Conservation (phyloP, 1,140 invertebrate species). For the Rhynchophorus ferrugineus region DNA sequence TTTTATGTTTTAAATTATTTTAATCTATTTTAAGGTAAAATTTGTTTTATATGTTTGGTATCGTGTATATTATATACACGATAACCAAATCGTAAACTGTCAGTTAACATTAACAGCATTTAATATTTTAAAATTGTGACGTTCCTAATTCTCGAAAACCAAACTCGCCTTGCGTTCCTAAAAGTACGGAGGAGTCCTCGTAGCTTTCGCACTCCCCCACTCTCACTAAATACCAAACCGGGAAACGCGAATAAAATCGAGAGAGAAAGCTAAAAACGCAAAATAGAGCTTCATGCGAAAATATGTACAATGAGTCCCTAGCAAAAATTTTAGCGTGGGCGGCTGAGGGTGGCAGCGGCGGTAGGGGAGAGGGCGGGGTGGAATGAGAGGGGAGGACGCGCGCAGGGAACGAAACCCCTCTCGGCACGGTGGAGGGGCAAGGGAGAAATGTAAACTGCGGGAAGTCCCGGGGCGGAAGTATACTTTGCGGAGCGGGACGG, state of each 20-base stretch:
- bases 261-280: conserved; percentile 39
- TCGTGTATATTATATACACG: too few species aligned
- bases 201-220: conserved; percentile 4
- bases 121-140: too few species aligned
- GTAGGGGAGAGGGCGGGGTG: conserved; percentile 12
- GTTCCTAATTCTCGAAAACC: too few species aligned
- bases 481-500: conserved; percentile 13
- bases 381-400: conserved; percentile 10
- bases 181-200: too few species aligned
- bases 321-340: conserved; percentile 35
- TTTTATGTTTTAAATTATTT: too few species aligned
- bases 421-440: conserved; percentile 22
- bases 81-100: too few species aligned
- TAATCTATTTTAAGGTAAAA: too few species aligned
- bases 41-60: too few species aligned
- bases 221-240: conserved; percentile 27
- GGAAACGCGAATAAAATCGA: conserved; percentile 32
- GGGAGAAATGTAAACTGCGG: conserved; percentile 40
- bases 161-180: too few species aligned
- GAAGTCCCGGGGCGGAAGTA: conserved; percentile 38
- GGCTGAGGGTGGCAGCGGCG: conserved; percentile 8
- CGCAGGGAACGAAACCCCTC: background rate
- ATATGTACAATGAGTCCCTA: conserved; percentile 40
- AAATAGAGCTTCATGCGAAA: conserved; percentile 40
- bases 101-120: too few species aligned